Percentiles rank a stretch among this genome's conserved stretches.
Evolutionary conservation across 1,140 invertebrate species (phyloP).

Genomic region (Papilio polyxenes): DNA sequence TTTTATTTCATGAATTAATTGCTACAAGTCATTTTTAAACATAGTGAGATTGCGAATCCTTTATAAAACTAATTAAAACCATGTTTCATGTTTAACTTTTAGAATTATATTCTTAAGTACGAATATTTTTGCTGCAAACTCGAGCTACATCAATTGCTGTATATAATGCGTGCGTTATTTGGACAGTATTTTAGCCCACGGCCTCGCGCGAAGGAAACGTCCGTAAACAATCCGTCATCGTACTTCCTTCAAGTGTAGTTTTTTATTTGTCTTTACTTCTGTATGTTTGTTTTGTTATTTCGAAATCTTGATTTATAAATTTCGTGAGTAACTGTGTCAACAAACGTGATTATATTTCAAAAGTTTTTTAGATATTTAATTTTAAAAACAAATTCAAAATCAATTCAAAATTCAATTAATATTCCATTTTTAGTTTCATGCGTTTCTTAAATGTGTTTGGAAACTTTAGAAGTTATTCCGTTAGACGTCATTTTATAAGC

Average conservation of each 20-base stretch:
- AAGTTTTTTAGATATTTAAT: neutral
- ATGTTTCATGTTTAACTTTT: no score
- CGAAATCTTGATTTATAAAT: neutral
- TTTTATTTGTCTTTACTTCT: slow-evolving; percentile 3
- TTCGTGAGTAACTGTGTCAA: neutral
- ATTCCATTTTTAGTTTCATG: neutral
- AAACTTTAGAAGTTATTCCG: no score
- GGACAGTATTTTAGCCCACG: neutral
- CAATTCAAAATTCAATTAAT: no score
- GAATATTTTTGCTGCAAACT: no score
- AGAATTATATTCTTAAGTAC: no score
- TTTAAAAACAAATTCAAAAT: neutral
- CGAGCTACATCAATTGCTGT: no score
- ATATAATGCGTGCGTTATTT: neutral
- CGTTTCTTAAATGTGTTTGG: no score
- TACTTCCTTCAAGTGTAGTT: slow-evolving; percentile 6
- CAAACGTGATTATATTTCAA: neutral
- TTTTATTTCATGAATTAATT: neutral
- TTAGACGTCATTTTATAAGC: no score
- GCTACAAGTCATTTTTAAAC: neutral
- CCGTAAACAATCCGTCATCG: neutral
- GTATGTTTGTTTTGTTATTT: slow-evolving; percentile 13
- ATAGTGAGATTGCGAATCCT: neutral
- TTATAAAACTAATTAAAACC: neutral
- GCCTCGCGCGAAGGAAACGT: neutral